Percentiles rank a stretch among this genome's conserved stretches.
phyloP scores from a whole-genome alignment of 2,797 vertebrate species.

The Hypotaenidia philippensis region DNA sequence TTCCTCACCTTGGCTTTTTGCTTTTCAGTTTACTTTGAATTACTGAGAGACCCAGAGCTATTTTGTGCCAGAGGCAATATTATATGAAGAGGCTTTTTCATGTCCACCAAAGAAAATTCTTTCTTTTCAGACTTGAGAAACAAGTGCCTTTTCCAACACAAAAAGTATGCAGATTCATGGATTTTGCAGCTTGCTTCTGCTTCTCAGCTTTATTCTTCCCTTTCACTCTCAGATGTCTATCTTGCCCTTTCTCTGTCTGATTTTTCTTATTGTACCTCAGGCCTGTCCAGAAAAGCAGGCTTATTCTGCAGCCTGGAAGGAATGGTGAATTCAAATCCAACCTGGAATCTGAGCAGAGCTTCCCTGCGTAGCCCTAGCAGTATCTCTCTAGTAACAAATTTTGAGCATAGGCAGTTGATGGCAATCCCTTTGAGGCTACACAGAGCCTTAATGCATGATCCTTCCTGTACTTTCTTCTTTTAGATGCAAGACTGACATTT shows the following conservation, averaged over 20 bases:
- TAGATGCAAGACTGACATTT: neutral
- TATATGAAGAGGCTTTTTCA: neutral
- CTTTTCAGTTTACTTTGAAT: neutral
- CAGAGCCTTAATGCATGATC: neutral
- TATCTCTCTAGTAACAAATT: neutral
- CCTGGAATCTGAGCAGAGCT: neutral
- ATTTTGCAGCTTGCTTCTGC: neutral
- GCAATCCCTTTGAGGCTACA: neutral
- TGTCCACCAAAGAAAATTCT: neutral
- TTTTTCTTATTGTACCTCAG: neutral
- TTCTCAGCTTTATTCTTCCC: neutral
- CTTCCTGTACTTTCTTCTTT: neutral
- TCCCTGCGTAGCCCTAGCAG: neutral
- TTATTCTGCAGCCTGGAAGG: neutral
- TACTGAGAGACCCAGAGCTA: neutral
- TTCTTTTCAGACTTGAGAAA: neutral
- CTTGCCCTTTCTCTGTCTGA: neutral
- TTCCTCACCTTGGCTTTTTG: neutral
- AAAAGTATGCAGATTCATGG: neutral
- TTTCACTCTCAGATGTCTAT: neutral
- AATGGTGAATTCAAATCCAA: neutral
- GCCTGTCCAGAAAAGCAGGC: neutral
- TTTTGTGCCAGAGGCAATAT: neutral
- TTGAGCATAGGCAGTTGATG: neutral
- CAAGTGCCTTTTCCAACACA: neutral